A percentile compares a stretch with the other conserved stretches of the same genome.
phyloP scores from a whole-genome alignment of 2,797 vertebrate genomes.

The Cynopterus sphinx region DNA sequence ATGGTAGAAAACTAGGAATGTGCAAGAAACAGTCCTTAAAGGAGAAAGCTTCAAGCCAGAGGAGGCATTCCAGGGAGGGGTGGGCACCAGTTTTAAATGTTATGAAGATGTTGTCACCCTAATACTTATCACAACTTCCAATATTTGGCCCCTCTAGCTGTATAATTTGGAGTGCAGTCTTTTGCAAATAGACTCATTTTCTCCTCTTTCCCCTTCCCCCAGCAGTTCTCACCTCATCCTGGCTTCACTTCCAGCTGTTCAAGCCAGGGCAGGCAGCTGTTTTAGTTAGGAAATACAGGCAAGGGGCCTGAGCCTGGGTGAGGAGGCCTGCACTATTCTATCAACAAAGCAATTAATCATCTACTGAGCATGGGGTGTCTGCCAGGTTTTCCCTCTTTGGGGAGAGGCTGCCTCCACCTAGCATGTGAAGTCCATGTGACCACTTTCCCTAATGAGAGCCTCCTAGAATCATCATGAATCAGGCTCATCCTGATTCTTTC shows the following conservation, averaged over 20 bases:
- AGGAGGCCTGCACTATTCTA: constrained; percentile 61
- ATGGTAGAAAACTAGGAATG: not conserved
- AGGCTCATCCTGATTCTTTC: constrained; percentile 34
- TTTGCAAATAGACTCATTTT: not conserved
- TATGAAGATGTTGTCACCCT: not conserved
- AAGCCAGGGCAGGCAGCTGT: not conserved
- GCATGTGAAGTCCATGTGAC: constrained; percentile 72
- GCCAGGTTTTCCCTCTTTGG: constrained; percentile 28
- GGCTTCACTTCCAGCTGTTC: not conserved
- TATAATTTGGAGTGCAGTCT: not conserved
- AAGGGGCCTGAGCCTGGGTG: not conserved
- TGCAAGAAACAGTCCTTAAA: not conserved
- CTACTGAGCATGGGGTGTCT: constrained; percentile 62
- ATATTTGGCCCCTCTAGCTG: not conserved
- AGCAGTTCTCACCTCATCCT: not conserved
- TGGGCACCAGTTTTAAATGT: not conserved
- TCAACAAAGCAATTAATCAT: constrained; percentile 71
- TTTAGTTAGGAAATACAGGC: not conserved
- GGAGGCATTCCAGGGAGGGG: not conserved
- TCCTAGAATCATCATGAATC: constrained; percentile 59
- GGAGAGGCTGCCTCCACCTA: constrained; percentile 70
- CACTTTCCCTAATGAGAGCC: constrained; percentile 56
- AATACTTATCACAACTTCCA: not conserved
- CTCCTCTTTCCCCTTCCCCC: too few species aligned
- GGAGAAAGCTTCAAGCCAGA: not conserved